These are phyloP conservation scores for Scolopax mira DNA, from an alignment of 2,113 vertebrate genomes.

Conservation along the genomic window DNA sequence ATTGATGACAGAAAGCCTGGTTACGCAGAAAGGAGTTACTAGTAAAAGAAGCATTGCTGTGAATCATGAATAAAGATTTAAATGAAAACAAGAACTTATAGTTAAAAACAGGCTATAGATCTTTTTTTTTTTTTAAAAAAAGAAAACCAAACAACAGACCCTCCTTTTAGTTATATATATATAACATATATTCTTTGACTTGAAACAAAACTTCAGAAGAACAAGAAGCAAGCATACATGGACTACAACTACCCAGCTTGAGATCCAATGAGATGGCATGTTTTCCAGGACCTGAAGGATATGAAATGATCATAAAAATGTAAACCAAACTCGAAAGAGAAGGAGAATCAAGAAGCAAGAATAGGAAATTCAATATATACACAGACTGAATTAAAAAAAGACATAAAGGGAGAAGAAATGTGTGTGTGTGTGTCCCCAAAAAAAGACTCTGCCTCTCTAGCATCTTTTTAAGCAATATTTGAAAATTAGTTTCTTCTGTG, in stretches of 20 bases:
- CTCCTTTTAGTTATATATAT: neutral
- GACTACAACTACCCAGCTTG: neutral
- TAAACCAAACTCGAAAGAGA: neutral
- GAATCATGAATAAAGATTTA: neutral
- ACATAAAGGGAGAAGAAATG: neutral
- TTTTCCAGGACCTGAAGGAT: neutral
- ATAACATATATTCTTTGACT: neutral
- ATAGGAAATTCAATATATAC: neutral
- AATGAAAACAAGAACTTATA: neutral
- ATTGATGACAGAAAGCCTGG: neutral
- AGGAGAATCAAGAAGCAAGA: neutral
- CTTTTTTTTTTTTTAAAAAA: neutral
- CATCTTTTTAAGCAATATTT: neutral
- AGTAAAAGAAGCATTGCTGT: neutral
- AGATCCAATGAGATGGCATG: neutral
- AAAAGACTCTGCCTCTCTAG: neutral
- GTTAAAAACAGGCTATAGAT: neutral
- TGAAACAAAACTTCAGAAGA: neutral
- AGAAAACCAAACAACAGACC: neutral
- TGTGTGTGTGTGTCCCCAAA: neutral
- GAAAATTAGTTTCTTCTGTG: neutral
- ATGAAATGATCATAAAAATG: neutral
- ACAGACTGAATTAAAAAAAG: neutral
- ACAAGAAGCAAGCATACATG: fast-evolving
- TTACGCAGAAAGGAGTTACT: neutral